These are phyloP conservation scores for Cheumatopsyche charites DNA, from an alignment of 1,140 invertebrate genomes.

Conservation along the genomic window DNA sequence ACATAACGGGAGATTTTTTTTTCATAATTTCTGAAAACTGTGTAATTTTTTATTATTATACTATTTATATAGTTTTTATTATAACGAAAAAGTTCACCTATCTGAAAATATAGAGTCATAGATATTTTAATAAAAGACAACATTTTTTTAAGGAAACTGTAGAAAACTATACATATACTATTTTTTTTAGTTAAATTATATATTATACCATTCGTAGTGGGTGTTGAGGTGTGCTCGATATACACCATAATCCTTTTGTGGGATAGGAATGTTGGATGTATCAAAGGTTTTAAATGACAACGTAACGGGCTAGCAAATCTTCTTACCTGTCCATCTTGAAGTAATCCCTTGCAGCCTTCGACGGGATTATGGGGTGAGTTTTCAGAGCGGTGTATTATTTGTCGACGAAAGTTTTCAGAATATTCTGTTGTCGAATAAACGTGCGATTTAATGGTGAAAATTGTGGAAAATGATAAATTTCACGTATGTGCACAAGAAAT, in stretches of 20 bases:
- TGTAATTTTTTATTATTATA: no score
- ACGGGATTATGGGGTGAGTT: slow-evolving; percentile 15
- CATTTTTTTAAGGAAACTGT: no score
- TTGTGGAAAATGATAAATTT: background rate
- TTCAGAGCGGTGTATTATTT: slow-evolving; percentile 4
- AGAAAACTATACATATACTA: no score
- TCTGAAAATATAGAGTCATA: no score
- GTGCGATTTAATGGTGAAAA: background rate
- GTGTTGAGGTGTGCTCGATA: slow-evolving; percentile 11
- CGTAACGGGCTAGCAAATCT: slow-evolving; percentile 16
- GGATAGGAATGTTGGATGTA: slow-evolving; percentile 1
- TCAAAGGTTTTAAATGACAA: slow-evolving; percentile 31
- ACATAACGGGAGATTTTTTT: no score
- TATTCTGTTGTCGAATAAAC: no score
- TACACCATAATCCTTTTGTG: slow-evolving; percentile 12
- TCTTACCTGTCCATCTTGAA: slow-evolving; percentile 25
- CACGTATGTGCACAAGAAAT: no score
- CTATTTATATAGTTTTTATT: no score
- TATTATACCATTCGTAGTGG: background rate
- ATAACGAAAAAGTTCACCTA: no score
- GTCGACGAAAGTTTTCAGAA: background rate
- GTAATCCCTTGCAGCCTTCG: slow-evolving; percentile 17
- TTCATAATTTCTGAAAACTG: no score
- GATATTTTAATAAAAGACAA: no score
- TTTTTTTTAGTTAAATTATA: background rate